Percentiles rank a stretch among this genome's conserved stretches.
Conservation (phyloP, 2,888 invertebrate species). For the Diabrotica balteata region DNA sequence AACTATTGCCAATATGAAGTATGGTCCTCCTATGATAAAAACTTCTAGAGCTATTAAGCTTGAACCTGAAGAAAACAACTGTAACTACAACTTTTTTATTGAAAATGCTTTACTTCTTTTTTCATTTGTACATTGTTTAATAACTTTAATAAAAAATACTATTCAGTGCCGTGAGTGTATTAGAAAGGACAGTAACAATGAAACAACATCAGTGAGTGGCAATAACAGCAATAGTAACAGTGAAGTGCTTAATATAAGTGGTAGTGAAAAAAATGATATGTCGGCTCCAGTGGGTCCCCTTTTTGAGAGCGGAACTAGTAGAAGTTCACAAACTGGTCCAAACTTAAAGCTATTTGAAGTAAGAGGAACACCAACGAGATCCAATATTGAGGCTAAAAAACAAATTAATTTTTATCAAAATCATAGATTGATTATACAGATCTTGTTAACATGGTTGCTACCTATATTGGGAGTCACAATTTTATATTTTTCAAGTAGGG, state of each 20-base stretch:
- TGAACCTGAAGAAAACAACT: slow-evolving; percentile 32
- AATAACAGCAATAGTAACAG: neutral
- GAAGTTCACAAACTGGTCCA: slow-evolving; percentile 22
- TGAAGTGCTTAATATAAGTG: slow-evolving; percentile 23
- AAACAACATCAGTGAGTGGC: slow-evolving; percentile 4
- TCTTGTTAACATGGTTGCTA: slow-evolving; percentile 40
- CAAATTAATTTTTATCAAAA: slow-evolving; percentile 16
- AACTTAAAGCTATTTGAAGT: slow-evolving; percentile 40
- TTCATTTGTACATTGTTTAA: slow-evolving; percentile 52
- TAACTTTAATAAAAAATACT: slow-evolving; percentile 48
- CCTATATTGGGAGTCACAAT: slow-evolving; percentile 43
- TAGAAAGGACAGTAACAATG: slow-evolving; percentile 4
- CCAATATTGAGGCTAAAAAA: slow-evolving; percentile 11
- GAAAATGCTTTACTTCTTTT: slow-evolving; percentile 51
- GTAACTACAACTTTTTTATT: slow-evolving; percentile 45
- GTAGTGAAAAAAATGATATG: slow-evolving; percentile 30
- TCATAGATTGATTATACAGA: slow-evolving; percentile 29
- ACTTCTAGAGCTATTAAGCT: slow-evolving; percentile 29
- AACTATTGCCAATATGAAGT: slow-evolving; percentile 25
- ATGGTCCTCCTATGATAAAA: slow-evolving; percentile 24
- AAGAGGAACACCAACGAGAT: slow-evolving; percentile 27
- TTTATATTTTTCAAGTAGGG: slow-evolving; percentile 42
- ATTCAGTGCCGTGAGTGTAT: slow-evolving; percentile 44
- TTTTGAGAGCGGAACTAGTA: slow-evolving; percentile 27
- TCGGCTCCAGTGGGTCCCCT: slow-evolving; percentile 36